Evolutionary conservation across 1,140 invertebrate species (phyloP), one percentile per base, ranked within the genome.

Genomic region (Sarcophaga bullata): DNA sequence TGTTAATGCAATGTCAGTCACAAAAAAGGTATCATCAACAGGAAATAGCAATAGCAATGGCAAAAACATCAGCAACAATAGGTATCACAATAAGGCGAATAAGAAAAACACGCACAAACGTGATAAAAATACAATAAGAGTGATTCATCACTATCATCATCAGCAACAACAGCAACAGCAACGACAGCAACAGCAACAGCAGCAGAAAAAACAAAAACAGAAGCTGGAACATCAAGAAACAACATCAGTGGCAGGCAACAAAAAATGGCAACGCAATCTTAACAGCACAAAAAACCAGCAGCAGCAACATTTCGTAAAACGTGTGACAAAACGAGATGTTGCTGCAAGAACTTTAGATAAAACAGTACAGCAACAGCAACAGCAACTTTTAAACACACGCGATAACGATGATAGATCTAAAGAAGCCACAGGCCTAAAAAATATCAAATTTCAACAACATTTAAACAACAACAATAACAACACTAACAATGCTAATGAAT

Each of bases 101-200:
- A 86, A 86, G 84, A 87, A 88, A 85, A 86, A 88, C 86, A 88
- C 88, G 87, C 86, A 88, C 58, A 86, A 89, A 85, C 82, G 82
- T 83, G 85, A 85, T 84, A 81, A 84, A 85, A 86, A 85, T 84
- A 84, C 87, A 84, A 85, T 86, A 82, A 25, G 84, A 81, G 89
- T 85, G 89, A 89, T 89, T 86, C 88, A 89, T 89, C 88, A 89
- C 87, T 73, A 81, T 81, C 84, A 85, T 84, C 84, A 85, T 76
- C 84, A 83, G 50, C 84, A 82, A 82, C 47, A 52, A 54, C 48
- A 46, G 50, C 80, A 81, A 9, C 73, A 84, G 54, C 76, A 80
- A 10, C 62, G 62, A 13, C 82, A 80, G 58, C 76, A 78, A 37
- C 47, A 62, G 5, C 25, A 62, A 50, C n/a, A 58, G 47, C 68